Base-by-base conservation (phyloP, 2,113 vertebrate genomes). In the Cottus gobio region DNA sequence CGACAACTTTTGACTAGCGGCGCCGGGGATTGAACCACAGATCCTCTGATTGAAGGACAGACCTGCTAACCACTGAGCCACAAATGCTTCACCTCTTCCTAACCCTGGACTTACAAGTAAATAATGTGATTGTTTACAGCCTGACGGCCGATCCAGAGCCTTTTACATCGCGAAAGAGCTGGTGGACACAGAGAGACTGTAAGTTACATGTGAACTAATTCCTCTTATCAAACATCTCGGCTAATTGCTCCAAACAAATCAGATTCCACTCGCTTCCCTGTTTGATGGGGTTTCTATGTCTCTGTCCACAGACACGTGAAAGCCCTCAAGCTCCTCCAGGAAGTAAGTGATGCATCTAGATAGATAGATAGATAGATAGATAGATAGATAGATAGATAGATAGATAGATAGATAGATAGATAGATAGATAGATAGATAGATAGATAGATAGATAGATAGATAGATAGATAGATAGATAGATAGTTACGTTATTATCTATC, bases 181-280 rank as follows among this genome's bases (percentile, higher is more conserved):
- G 84, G 83, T 96, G 90, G 95, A 96, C 71, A 96, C 97, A 2
- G 97, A 98, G 91, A 96, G 95, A 96, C 44, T 22, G 97, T 98
- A 91, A 98, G 97, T 97, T 58, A 34, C 39, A 31, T 63, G 12
- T 62, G n/a, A 80, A 85, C 50, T 26, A 1, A 62, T 76, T 75
- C 80, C 4, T 8, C 9, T 16, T 39, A 42, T 63, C 18, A 67
- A 77, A 36, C 22, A 75, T 56, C 5, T 30, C 5, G 18, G 9
- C 28, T 4, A 52, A 10, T 57, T 44, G 34, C 15, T 24, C 8
- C 22, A 71, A 77, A 67, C 9, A 22, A 65, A 50, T 28, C 20
- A 54, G 0, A 0, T 69, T 69, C n/a, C 46, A 18, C 42, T 28
- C 20, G 42, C 4, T 24, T 52, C 34, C 13, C 62, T 37, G 31